These are phyloP conservation scores for Stegodyphus mimosarum DNA, from an alignment of 1,140 invertebrate species.

Conservation along the genomic window DNA sequence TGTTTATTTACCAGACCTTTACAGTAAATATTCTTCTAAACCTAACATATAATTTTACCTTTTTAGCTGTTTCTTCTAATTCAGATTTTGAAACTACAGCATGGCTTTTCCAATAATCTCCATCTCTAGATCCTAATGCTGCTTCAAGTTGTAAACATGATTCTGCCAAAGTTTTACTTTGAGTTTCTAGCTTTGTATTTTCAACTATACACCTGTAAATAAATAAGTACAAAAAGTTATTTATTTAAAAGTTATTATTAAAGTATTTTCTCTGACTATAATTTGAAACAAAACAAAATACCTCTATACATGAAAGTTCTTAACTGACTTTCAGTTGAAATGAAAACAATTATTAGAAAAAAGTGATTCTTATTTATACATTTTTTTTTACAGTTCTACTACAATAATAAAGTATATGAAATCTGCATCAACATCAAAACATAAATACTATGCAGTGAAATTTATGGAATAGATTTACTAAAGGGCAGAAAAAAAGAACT, in stretches of 20 bases:
- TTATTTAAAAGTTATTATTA: no score
- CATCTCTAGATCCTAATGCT: slow-evolving; percentile 15
- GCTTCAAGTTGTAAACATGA: slow-evolving; percentile 13
- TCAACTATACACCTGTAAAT: slow-evolving; percentile 26
- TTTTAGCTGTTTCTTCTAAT: slow-evolving; percentile 16
- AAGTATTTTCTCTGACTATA: no score
- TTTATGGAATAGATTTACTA: not conserved
- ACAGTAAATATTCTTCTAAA: no score
- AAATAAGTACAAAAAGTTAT: not conserved
- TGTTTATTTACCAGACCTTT: not conserved
- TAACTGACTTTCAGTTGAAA: no score
- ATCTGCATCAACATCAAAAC: no score
- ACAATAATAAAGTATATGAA: no score
- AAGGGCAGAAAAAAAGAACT: slow-evolving; percentile 9
- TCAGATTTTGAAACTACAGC: slow-evolving; percentile 18
- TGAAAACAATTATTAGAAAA: no score
- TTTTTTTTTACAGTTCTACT: no score
- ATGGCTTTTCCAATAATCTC: slow-evolving; percentile 17
- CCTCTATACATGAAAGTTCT: no score
- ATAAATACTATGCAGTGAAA: no score
- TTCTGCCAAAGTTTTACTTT: slow-evolving; percentile 21
- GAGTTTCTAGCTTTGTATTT: slow-evolving; percentile 45
- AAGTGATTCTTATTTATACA: no score
- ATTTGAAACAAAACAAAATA: no score
- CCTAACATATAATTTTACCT: not conserved